Evolutionary conservation across 2,888 invertebrate genomes (phyloP), one percentile per base, ranked within the genome.

Genomic region (Phortica okadai): DNA sequence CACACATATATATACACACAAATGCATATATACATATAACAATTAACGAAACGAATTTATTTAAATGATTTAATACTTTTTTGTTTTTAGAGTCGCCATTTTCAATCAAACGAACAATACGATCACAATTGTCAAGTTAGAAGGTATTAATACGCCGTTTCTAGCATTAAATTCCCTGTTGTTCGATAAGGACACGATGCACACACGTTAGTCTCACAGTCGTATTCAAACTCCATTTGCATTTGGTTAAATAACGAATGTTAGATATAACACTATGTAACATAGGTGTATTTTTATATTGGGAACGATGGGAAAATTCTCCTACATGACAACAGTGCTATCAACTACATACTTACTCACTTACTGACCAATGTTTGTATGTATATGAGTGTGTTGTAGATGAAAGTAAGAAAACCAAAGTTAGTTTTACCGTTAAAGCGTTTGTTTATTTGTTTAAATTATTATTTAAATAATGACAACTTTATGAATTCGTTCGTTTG

Each of bases 341-440:
- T 11, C 50, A 50, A 50, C 50, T 50, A 50, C 50, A 5, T 14
- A 50, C 50, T 14, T 6, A 50, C 8, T 50, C 50, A 50, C 50
- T 14, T 50, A 33, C 86, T 83, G 85, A 85, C 84, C 84, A 86
- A 85, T 85, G 84, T 82, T 85, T 87, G 84, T 84, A 87, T 87
- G 85, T 87, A 11, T 50, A 50, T 50, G 50, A 50, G 50, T 8
- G 14, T 11, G 14, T 2, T 50, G 50, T 8, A 14, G 50, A 14
- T 6, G 14, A 14, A 11, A 50, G 50, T 50, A 8, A 85, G 86
- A 88, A 88, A 85, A 85, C 85, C 85, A 85, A 85, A 85, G 85
- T 85, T 87, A 85, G 85, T 85, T 87, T 85, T 88, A 88, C 85
- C 87, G 87, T 85, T 85, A 69, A n/a, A 45, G 69, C 45, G 16